Evolutionary conservation across 2,113 vertebrate genomes (phyloP).

Genomic region (Paramisgurnus dabryanus): DNA sequence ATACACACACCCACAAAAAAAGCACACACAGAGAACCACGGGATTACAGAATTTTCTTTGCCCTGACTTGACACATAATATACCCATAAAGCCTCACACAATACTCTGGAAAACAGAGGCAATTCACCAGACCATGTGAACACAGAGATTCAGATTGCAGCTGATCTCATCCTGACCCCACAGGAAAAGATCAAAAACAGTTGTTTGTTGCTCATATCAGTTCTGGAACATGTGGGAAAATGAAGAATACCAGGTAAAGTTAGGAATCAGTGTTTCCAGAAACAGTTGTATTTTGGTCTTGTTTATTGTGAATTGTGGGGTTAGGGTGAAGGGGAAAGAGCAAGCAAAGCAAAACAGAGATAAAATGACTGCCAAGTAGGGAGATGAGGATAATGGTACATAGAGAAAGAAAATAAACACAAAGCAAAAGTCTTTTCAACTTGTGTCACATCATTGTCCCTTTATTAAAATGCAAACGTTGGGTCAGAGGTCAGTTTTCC

Average conservation of each 20-base stretch:
- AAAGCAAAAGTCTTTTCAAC: background rate
- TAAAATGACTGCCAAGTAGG: background rate
- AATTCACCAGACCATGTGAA: conserved; percentile 36
- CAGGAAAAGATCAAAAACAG: conserved; percentile 19
- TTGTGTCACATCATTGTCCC: too few species aligned
- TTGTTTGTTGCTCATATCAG: conserved; percentile 32
- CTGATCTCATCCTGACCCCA: conserved; percentile 39
- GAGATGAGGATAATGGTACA: background rate
- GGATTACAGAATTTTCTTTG: conserved; percentile 31
- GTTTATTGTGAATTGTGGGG: background rate
- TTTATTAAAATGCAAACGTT: too few species aligned
- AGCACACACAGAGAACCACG: conserved; percentile 23
- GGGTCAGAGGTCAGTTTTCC: too few species aligned
- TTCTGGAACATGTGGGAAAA: conserved; percentile 25
- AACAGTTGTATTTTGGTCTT: conserved; percentile 26
- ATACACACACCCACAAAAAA: conserved; percentile 28
- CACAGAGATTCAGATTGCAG: conserved; percentile 27
- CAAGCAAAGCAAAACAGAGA: conserved; percentile 21
- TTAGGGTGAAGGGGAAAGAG: background rate
- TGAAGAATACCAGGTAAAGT: conserved; percentile 35
- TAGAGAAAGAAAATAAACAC: background rate
- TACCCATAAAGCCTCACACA: conserved; percentile 36
- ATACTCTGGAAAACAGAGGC: conserved; percentile 41
- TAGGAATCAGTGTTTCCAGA: conserved; percentile 35
- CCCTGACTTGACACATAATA: conserved; percentile 46